These are phyloP conservation scores for Phalloptychus januarius DNA, from an alignment of 2,797 vertebrate species.

Conservation along the genomic window DNA sequence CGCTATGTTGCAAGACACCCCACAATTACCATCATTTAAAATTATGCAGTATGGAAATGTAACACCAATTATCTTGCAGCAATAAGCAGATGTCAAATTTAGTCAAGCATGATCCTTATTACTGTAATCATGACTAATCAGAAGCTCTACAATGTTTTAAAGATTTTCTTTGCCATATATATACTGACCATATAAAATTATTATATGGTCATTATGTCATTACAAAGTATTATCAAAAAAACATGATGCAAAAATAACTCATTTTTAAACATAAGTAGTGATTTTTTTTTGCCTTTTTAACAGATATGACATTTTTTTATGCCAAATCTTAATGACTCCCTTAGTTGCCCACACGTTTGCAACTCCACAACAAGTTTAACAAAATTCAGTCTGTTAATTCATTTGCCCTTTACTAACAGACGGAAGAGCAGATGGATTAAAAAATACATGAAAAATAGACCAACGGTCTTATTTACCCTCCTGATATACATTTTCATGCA, in stretches of 20 bases:
- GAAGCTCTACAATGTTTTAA: slow-evolving; percentile 3
- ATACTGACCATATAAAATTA: slow-evolving; percentile 4
- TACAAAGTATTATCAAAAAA: background rate
- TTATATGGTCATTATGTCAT: background rate
- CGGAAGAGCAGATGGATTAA: background rate
- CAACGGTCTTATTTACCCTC: background rate
- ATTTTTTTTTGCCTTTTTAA: background rate
- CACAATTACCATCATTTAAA: slow-evolving; percentile 1
- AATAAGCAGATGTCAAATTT: slow-evolving; percentile 2
- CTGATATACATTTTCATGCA: background rate
- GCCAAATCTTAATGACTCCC: background rate
- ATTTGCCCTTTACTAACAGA: background rate
- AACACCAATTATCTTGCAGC: background rate
- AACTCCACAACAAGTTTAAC: background rate
- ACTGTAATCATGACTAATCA: slow-evolving; percentile 17
- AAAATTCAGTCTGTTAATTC: slow-evolving; percentile 2
- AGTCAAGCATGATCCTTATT: slow-evolving; percentile 24
- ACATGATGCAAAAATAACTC: too few relatives aligned
- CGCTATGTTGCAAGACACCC: slow-evolving; percentile 1
- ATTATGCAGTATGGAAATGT: slow-evolving; percentile 3
- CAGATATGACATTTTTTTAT: background rate
- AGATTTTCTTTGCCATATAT: slow-evolving; percentile 11
- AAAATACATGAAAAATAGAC: background rate
- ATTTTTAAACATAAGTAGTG: background rate
- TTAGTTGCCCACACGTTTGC: background rate